phyloP scores from a whole-genome alignment of 1,140 invertebrate species.

The Dreissena polymorpha region DNA sequence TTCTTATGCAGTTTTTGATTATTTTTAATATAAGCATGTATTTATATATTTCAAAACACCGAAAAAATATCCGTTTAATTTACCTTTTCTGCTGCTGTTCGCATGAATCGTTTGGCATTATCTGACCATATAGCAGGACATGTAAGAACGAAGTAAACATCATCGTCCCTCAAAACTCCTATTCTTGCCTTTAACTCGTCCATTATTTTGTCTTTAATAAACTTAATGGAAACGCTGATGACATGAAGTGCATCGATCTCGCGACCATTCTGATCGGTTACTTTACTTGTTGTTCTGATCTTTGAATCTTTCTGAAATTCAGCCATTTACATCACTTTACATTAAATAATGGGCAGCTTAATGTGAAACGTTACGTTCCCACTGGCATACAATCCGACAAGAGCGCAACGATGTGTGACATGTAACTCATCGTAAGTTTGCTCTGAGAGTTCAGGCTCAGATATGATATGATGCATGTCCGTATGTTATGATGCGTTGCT shows the following conservation, averaged over 20 bases:
- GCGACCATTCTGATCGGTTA: conserved; percentile 19
- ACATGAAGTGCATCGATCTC: conserved; percentile 21
- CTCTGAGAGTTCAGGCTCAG: too few relatives aligned
- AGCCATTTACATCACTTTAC: too few relatives aligned
- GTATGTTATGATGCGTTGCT: too few relatives aligned
- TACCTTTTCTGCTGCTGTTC: conserved; percentile 31
- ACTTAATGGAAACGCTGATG: conserved; percentile 11
- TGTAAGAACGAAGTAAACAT: conserved; percentile 33
- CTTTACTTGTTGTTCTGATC: neutral
- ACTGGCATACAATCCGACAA: too few relatives aligned
- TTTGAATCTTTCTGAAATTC: too few relatives aligned
- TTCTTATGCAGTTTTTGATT: neutral
- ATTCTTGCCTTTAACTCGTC: neutral
- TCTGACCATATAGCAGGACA: conserved; percentile 42
- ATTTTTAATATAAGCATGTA: neutral
- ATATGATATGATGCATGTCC: too few relatives aligned
- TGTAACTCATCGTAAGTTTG: too few relatives aligned
- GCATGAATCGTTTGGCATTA: conserved; percentile 31
- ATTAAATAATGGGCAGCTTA: too few relatives aligned
- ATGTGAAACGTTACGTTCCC: too few relatives aligned
- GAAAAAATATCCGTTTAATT: neutral
- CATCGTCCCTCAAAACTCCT: conserved; percentile 4
- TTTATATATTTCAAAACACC: neutral
- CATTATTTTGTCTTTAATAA: conserved; percentile 24
- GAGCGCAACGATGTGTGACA: too few relatives aligned